Percentiles rank a stretch among this genome's conserved stretches.
phyloP scores from a whole-genome alignment of 2,113 vertebrate species.

The Odontesthes bonariensis region DNA sequence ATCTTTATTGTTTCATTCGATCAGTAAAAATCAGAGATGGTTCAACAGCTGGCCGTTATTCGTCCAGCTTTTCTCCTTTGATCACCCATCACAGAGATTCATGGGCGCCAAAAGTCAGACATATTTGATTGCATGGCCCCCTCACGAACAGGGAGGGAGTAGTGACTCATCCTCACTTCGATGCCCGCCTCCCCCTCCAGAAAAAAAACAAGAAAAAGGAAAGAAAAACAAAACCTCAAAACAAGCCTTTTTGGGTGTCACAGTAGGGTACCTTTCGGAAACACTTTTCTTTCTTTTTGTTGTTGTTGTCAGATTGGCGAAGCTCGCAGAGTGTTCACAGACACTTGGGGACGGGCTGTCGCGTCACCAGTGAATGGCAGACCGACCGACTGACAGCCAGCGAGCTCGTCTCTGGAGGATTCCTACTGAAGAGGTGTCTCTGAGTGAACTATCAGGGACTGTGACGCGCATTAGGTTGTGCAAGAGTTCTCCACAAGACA shows the following conservation, averaged over 20 bases:
- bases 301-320: constrained; percentile 61
- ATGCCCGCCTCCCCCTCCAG: constrained; percentile 27
- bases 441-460: constrained; percentile 71
- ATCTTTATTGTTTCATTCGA: too few species aligned
- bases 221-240: constrained; percentile 57
- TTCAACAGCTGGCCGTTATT: constrained; percentile 50
- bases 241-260: constrained; percentile 51
- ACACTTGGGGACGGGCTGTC: constrained; percentile 71
- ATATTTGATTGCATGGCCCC: constrained; percentile 45
- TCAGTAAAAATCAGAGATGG: neutral
- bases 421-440: constrained; percentile 68
- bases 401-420: constrained; percentile 71
- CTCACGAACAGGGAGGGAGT: constrained; percentile 50
- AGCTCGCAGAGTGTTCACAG: constrained; percentile 63
- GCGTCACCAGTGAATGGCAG: constrained; percentile 70
- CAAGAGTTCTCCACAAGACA: constrained; percentile 53
- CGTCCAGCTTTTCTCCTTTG: constrained; percentile 11
- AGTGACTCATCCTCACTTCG: constrained; percentile 53
- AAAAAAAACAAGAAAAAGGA: constrained; percentile 27
- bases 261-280: constrained; percentile 66
- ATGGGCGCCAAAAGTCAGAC: constrained; percentile 37
- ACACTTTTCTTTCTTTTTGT: constrained; percentile 35
- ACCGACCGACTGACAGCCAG: constrained; percentile 70
- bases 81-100: constrained; percentile 32
- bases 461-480: constrained; percentile 65